Percentiles rank a stretch among this genome's conserved stretches.
Evolutionary conservation across 2,113 vertebrate genomes (phyloP).

Genomic region (Odocoileus virginianus): DNA sequence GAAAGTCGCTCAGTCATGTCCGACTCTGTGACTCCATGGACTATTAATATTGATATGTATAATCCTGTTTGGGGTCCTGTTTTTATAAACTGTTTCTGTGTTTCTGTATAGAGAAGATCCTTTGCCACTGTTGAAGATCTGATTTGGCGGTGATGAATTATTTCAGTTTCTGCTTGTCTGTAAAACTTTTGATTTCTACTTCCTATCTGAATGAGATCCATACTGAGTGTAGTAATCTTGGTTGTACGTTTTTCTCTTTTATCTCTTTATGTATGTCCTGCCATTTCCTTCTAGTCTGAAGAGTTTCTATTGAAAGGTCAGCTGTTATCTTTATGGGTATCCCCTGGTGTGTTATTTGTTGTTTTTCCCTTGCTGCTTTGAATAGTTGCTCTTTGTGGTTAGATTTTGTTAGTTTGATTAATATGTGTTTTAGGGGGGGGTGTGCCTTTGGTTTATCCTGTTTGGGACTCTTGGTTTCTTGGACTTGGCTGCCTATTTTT

Average conservation of each 20-base stretch:
- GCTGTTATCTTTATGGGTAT: not conserved
- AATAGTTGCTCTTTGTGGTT: not conserved
- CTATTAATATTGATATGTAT: not conserved
- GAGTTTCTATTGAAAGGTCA: not conserved
- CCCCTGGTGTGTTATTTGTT: not conserved
- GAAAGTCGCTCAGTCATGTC: not conserved
- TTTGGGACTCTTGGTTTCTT: not conserved
- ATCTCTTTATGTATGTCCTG: not conserved
- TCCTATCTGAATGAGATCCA: not conserved
- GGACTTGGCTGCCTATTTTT: not conserved
- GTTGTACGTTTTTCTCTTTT: not conserved
- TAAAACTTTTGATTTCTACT: not conserved
- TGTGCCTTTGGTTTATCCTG: not conserved
- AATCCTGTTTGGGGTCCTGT: not conserved
- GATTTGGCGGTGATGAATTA: not conserved
- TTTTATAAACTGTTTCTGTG: fast-evolving
- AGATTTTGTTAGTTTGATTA: not conserved
- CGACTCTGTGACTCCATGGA: not conserved
- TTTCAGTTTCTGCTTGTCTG: not conserved
- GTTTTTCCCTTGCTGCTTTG: not conserved
- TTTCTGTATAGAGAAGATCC: not conserved
- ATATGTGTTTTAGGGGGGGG: not conserved
- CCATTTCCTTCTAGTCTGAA: not conserved
- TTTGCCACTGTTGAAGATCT: not conserved
- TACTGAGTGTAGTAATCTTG: not conserved